These are phyloP conservation scores for Cydia pomonella DNA, from an alignment of 1,140 invertebrate genomes.

Conservation along the genomic window DNA sequence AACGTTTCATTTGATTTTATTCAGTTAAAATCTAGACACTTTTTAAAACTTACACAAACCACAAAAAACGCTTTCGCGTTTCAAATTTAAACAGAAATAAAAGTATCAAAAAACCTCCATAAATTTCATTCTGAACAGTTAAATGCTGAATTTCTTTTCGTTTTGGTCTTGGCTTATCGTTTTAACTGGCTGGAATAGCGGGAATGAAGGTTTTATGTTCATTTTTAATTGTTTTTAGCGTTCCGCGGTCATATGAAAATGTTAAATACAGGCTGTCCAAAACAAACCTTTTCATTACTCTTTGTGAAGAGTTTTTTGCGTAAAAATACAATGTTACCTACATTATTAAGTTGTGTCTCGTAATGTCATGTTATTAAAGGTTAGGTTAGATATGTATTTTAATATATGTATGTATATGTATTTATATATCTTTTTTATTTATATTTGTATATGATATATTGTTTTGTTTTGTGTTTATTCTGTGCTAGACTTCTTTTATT, in stretches of 20 bases:
- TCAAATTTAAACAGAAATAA: slow-evolving; percentile 31
- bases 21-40: slow-evolving; percentile 7
- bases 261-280: neutral
- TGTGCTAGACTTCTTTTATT: too few relatives aligned
- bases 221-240: slow-evolving; percentile 31
- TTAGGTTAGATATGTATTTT: too few relatives aligned
- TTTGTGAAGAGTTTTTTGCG: too few relatives aligned
- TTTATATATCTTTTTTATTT: too few relatives aligned
- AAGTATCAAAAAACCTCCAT: slow-evolving; percentile 32
- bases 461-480: too few relatives aligned
- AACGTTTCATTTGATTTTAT: slow-evolving; percentile 16
- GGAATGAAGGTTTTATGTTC: slow-evolving; percentile 23
- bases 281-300: too few relatives aligned
- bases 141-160: slow-evolving; percentile 31
- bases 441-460: too few relatives aligned
- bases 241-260: neutral
- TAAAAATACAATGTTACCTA: too few relatives aligned
- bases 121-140: slow-evolving; percentile 28
- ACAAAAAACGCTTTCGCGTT: slow-evolving; percentile 17
- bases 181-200: slow-evolving; percentile 22
- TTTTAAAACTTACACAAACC: neutral
- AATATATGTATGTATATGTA: too few relatives aligned
- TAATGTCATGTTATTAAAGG: too few relatives aligned
- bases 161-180: slow-evolving; percentile 21
- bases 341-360: too few relatives aligned